phyloP scores from a whole-genome alignment of 2,888 invertebrate genomes.

The Tromatobia lineatoria region DNA sequence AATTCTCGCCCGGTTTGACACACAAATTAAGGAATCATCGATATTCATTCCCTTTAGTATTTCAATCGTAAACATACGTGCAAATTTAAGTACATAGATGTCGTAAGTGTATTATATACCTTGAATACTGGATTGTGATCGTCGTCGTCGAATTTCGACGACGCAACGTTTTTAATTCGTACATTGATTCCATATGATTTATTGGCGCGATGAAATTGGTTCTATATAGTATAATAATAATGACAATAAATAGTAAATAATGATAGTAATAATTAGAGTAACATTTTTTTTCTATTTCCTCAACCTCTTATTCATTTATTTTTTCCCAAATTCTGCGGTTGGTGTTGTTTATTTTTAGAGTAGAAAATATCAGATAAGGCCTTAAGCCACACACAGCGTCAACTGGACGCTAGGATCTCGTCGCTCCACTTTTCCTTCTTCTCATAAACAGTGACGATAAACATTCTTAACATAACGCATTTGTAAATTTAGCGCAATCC shows the following conservation, averaged over 20 bases:
- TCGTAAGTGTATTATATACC: conserved; percentile 10
- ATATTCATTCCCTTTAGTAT: conserved; percentile 39
- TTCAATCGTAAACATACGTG: conserved; percentile 29
- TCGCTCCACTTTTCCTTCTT: not conserved
- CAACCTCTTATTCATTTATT: not conserved
- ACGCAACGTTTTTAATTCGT: conserved; percentile 19
- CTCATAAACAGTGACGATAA: not conserved
- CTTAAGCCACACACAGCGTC: conserved; percentile 45
- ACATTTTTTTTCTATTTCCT: conserved; percentile 27
- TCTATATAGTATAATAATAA: conserved; percentile 18
- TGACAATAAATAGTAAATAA: not conserved
- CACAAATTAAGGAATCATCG: conserved; percentile 8
- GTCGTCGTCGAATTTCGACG: conserved; percentile 7
- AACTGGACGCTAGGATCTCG: not conserved
- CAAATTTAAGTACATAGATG: conserved; percentile 22
- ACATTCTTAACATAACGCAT: conserved; percentile 4
- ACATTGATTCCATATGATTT: conserved; percentile 41
- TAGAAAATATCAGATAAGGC: conserved; percentile 61
- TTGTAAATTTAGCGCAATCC: conserved; percentile 12
- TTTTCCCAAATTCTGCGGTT: conserved; percentile 8
- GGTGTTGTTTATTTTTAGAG: conserved; percentile 30
- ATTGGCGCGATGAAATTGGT: conserved; percentile 46
- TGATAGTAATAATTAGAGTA: conserved; percentile 16
- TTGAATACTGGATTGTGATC: conserved; percentile 36
- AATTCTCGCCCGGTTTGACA: conserved; percentile 23